Evolutionary conservation across 2,797 vertebrate genomes (phyloP), one percentile per base, ranked within the genome.

Genomic region (Morus bassanus): DNA sequence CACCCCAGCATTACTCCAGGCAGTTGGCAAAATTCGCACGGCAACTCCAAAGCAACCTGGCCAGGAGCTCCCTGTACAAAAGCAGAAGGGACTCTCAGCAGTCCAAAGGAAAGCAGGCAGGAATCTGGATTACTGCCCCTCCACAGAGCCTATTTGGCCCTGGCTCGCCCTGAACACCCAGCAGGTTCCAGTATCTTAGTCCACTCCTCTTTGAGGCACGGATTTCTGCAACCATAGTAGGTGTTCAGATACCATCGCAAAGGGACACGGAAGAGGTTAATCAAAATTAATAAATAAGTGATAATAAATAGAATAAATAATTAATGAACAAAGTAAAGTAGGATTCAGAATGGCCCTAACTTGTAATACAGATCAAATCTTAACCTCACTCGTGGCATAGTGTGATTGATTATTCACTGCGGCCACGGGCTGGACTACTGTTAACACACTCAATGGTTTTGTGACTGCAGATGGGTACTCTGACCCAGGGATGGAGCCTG

Each of bases 31-130:
- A 89, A 77, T 56, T 63, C 37, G 39, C 33, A 13, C 8, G 9
- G 13, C 31, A 83, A 48, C 31, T 57, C 35, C 4, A 9, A 64
- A 89, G 69, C 30, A 89, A 60, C 25, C 28, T 19, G 21, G 11
- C 33, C 30, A 43, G 41, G 33, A 35, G 35, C 13, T 60, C 46
- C 56, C 46, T 9, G 13, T 50, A 39, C 6, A 43, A 59, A 89
- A 64, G 23, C 28, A 79, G 67, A 88, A 83, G 30, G 6, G 28
- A 19, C 24, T 77, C 27, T 45, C 18, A 81, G 56, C 18, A 65
- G 30, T 17, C 61, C 13, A n/a, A 41, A 30, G 27, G 43, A 57
- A 57, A 65, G 30, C 0, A 0, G 21, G 16, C 28, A 80, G 64
- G 9, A 57, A 57, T 70, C 24, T 48, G 33, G 25, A 70, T 46